A percentile compares a stretch with the other conserved stretches of the same genome.
These are phyloP conservation scores for Pseudochromis fuscus DNA, from an alignment of 2,797 vertebrate species.

Conservation along the genomic window DNA sequence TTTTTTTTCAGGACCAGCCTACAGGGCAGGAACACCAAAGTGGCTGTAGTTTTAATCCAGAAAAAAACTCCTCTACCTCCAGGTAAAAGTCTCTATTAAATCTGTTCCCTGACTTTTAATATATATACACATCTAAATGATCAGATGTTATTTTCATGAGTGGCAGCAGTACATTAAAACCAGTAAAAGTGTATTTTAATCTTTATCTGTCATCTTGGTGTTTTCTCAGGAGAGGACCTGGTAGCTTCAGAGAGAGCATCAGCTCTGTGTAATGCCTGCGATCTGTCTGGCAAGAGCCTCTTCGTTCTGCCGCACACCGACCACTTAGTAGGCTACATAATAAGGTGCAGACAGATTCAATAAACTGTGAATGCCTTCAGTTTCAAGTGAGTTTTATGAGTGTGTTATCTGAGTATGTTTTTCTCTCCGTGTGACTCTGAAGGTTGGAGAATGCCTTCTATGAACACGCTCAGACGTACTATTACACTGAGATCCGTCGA, in stretches of 20 bases:
- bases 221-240: slow-evolving; percentile 92
- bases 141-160: too few relatives aligned
- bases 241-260: slow-evolving; percentile 95
- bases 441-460: slow-evolving; percentile 99
- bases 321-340: slow-evolving; percentile 98
- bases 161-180: too few relatives aligned
- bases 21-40: slow-evolving; percentile 97
- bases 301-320: slow-evolving; percentile 98
- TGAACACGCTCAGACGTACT: slow-evolving; percentile 97
- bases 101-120: too few relatives aligned
- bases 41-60: slow-evolving; percentile 98
- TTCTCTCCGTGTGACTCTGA: slow-evolving; percentile 28
- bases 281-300: slow-evolving; percentile 96
- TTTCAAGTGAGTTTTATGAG: not conserved
- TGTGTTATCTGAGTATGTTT: not conserved
- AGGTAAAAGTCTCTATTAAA: slow-evolving; percentile 84
- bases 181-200: too few relatives aligned
- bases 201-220: not conserved
- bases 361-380: not conserved
- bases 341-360: slow-evolving; percentile 85
- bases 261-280: slow-evolving; percentile 93
- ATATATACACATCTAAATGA: too few relatives aligned
- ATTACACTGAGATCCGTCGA: slow-evolving; percentile 96
- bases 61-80: slow-evolving; percentile 98
- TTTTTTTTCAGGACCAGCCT: slow-evolving; percentile 90